Percentiles rank a stretch among this genome's conserved stretches.
Evolutionary conservation across 2,113 vertebrate genomes (phyloP).

Genomic region (Mustelus asterias): DNA sequence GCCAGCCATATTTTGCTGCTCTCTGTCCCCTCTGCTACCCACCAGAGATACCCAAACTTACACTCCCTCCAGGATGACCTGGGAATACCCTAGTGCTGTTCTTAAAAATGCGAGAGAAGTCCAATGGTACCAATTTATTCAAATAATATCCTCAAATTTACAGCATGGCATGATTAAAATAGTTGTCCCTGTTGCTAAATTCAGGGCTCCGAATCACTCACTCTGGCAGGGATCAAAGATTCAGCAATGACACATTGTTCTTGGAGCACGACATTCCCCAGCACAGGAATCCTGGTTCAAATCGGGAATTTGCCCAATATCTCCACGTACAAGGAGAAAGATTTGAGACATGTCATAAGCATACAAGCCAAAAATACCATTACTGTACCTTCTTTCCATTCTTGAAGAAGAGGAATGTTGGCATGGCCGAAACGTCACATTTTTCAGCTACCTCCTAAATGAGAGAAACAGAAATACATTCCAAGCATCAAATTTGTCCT

Average conservation of each 20-base stretch:
- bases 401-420: background rate
- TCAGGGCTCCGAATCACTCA: background rate
- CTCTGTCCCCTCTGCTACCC: too few relatives aligned
- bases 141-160: background rate
- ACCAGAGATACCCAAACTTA: too few relatives aligned
- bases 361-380: background rate
- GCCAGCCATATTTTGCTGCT: too few relatives aligned
- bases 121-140: background rate
- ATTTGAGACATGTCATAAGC: background rate
- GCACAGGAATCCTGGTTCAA: background rate
- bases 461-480: background rate
- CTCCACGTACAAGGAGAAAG: background rate
- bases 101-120: background rate
- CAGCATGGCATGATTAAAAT: background rate
- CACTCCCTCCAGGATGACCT: too few relatives aligned
- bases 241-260: background rate
- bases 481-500: too few relatives aligned
- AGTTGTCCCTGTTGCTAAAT: background rate
- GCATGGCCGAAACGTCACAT: fast-evolving
- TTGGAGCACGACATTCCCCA: background rate
- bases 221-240: background rate
- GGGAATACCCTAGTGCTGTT: background rate
- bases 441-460: background rate
- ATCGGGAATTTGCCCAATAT: background rate
- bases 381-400: background rate